Evolutionary conservation across 2,113 vertebrate species (phyloP).

Genomic region (Notechis scutatus): DNA sequence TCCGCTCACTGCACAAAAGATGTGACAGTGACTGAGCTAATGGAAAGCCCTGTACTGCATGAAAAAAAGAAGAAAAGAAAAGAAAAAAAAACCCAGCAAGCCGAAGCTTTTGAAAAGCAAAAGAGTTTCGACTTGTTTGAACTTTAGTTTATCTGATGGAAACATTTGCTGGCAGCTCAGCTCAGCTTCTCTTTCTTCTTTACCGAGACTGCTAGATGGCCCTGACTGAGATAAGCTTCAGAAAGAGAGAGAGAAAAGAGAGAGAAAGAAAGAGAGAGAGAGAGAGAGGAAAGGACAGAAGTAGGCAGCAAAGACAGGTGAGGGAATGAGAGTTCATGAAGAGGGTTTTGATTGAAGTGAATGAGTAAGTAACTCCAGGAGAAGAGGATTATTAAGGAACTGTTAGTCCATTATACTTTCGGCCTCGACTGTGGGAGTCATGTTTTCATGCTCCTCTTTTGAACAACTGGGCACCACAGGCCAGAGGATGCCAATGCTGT

Average conservation of each 20-base stretch:
- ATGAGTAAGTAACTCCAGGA: conserved; percentile 32
- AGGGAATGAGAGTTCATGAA: conserved; percentile 45
- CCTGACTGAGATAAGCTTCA: conserved; percentile 56
- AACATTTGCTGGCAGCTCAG: conserved; percentile 61
- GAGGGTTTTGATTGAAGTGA: conserved; percentile 35
- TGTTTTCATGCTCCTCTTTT: conserved; percentile 14
- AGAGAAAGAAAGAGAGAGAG: not conserved
- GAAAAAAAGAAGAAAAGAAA: not conserved
- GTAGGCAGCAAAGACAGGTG: conserved; percentile 39
- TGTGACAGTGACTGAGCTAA: conserved; percentile 31
- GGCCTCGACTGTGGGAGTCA: conserved; percentile 28
- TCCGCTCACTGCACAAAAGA: conserved; percentile 48
- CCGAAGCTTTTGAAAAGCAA: conserved; percentile 60
- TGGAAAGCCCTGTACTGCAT: conserved; percentile 35
- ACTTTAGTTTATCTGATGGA: conserved; percentile 69
- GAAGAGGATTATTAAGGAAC: not conserved
- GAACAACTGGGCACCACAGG: conserved; percentile 20
- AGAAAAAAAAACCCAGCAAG: not conserved
- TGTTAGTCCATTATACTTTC: conserved; percentile 28
- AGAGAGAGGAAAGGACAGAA: conserved; percentile 52
- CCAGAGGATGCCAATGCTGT: not conserved
- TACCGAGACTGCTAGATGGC: conserved; percentile 45
- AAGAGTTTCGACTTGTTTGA: conserved; percentile 57
- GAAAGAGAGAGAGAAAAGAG: not conserved
- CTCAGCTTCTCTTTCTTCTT: conserved; percentile 57